Percentiles rank a stretch among this genome's conserved stretches.
Evolutionary conservation across 2,888 invertebrate species (phyloP).

Genomic region (Noctua comes): DNA sequence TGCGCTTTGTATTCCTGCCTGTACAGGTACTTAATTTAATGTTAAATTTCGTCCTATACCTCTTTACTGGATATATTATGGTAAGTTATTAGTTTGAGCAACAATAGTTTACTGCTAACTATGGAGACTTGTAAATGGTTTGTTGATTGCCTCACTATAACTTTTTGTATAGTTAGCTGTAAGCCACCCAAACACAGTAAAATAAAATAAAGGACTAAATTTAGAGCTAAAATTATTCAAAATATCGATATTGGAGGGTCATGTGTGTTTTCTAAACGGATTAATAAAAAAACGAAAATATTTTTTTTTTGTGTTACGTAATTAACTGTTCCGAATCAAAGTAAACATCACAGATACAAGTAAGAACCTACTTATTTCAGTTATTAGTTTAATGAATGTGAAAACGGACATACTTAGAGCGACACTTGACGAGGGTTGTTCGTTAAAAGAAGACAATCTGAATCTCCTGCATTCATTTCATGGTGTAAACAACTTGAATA

Average conservation of each 20-base stretch:
- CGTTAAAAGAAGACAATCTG: slow-evolving; percentile 66
- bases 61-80: no score
- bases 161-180: no score
- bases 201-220: neutral
- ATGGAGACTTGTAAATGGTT: no score
- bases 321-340: neutral
- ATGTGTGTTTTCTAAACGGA: neutral
- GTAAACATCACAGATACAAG: slow-evolving; percentile 12
- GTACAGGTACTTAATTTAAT: no score
- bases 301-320: neutral
- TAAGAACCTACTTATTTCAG: neutral
- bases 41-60: no score
- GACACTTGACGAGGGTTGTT: slow-evolving; percentile 76
- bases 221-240: neutral
- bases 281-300: neutral
- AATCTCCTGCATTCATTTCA: slow-evolving; percentile 67
- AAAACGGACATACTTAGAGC: slow-evolving; percentile 34
- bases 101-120: no score
- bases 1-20: no score
- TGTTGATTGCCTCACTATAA: no score
- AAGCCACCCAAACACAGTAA: no score
- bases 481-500: slow-evolving; percentile 18
- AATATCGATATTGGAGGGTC: neutral
- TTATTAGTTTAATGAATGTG: slow-evolving; percentile 29
- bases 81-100: no score